phyloP scores from a whole-genome alignment of 2,113 vertebrate species.

The Orycteropus afer region DNA sequence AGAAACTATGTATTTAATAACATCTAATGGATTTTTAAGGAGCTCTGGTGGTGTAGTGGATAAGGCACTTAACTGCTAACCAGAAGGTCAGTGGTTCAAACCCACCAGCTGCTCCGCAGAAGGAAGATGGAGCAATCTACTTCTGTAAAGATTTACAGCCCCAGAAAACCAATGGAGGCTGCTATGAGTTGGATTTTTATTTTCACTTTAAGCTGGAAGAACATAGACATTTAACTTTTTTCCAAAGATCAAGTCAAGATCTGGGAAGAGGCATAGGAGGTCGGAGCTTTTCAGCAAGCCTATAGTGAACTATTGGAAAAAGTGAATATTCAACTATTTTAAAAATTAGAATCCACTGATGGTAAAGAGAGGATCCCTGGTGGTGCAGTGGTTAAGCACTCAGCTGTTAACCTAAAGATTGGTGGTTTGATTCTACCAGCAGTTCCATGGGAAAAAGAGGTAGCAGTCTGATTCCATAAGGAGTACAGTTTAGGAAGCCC shows the following conservation, averaged over 20 bases:
- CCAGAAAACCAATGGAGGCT: too few species aligned
- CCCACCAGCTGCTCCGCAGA: too few species aligned
- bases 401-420: too few species aligned
- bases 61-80: too few species aligned
- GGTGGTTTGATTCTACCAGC: background rate
- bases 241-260: background rate
- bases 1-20: background rate
- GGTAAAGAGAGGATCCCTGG: background rate
- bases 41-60: too few species aligned
- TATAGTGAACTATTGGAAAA: background rate
- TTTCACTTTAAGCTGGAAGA: slow-evolving; percentile 27
- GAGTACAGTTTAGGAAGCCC: background rate
- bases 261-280: background rate
- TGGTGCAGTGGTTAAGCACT: background rate
- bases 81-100: too few species aligned
- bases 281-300: background rate
- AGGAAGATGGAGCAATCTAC: too few species aligned
- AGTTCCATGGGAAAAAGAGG: background rate
- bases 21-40: background rate
- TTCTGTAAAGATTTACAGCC: too few species aligned
- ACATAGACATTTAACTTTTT: slow-evolving; percentile 40
- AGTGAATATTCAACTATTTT: background rate
- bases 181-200: slow-evolving; percentile 44
- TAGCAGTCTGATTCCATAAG: background rate
- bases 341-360: background rate